A percentile compares a stretch with the other conserved stretches of the same genome.
These are phyloP conservation scores for Pyrochroa serraticornis DNA, from an alignment of 2,888 invertebrate genomes.

Conservation along the genomic window DNA sequence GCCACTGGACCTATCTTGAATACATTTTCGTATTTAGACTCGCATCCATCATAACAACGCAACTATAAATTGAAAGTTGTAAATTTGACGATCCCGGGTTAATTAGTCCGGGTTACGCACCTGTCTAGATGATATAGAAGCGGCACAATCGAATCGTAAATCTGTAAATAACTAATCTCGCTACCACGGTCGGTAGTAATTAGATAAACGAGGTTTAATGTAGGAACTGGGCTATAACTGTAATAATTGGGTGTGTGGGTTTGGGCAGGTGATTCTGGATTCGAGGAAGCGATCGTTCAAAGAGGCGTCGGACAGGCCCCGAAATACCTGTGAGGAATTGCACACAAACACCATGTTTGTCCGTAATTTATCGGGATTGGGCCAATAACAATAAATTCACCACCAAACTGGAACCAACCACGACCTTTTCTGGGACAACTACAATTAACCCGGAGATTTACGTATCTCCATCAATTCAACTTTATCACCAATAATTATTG, in stretches of 20 bases:
- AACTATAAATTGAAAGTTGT: background rate
- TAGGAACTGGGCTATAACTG: conserved; percentile 7
- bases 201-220: conserved; percentile 13
- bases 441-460: too few relatives aligned
- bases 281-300: conserved; percentile 40
- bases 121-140: conserved; percentile 25
- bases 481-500: too few relatives aligned
- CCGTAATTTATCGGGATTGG: background rate
- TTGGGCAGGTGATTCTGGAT: conserved; percentile 39
- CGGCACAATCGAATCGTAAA: conserved; percentile 31
- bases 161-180: conserved; percentile 27
- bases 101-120: conserved; percentile 16
- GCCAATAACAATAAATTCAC: too few relatives aligned
- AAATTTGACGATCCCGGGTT: conserved; percentile 15
- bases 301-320: conserved; percentile 36
- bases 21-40: conserved; percentile 28
- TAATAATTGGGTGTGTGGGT: conserved; percentile 26
- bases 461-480: too few relatives aligned
- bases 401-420: too few relatives aligned
- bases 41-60: conserved; percentile 14
- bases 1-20: conserved; percentile 26
- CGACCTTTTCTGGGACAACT: too few relatives aligned
- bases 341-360: background rate
- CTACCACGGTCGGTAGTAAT: conserved; percentile 26
- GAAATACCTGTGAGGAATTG: conserved; percentile 1